A percentile compares a stretch with the other conserved stretches of the same genome.
Evolutionary conservation across 2,888 invertebrate genomes (phyloP).

Genomic region (Myathropa florea): DNA sequence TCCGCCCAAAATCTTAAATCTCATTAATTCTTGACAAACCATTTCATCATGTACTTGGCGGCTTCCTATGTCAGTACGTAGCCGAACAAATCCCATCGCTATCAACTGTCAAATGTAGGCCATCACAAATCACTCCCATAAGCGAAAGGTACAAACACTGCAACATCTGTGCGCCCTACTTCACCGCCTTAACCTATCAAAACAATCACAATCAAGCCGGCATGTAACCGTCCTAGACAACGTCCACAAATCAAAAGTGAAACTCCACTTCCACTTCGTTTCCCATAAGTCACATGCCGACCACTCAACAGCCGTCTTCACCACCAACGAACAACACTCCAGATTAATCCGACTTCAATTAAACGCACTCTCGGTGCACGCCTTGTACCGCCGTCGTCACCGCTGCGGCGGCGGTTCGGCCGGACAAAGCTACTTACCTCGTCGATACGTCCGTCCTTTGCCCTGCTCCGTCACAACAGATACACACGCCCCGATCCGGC

Average conservation of each 20-base stretch:
- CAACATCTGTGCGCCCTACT: constrained; percentile 46
- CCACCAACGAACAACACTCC: constrained; percentile 40
- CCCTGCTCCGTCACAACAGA: background rate
- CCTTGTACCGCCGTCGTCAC: constrained; percentile 19
- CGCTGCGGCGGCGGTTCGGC: background rate
- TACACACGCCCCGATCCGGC: constrained; percentile 20
- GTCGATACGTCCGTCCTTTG: background rate
- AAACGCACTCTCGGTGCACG: constrained; percentile 63
- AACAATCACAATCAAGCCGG: constrained; percentile 46
- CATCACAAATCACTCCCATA: constrained; percentile 34
- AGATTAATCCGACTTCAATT: constrained; percentile 67
- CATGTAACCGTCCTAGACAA: constrained; percentile 33
- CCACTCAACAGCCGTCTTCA: background rate
- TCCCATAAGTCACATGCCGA: constrained; percentile 55
- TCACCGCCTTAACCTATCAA: constrained; percentile 47
- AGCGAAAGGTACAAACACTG: background rate
- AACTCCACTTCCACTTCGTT: constrained; percentile 48
- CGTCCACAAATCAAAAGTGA: constrained; percentile 62
- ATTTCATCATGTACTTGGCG: background rate
- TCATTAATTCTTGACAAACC: background rate
- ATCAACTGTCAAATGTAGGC: constrained; percentile 21
- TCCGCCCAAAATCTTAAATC: background rate
- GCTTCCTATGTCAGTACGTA: background rate
- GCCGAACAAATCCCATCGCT: background rate
- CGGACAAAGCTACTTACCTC: background rate